Evolutionary conservation across 1,140 invertebrate genomes (phyloP).

Genomic region (Laupala kohalensis): DNA sequence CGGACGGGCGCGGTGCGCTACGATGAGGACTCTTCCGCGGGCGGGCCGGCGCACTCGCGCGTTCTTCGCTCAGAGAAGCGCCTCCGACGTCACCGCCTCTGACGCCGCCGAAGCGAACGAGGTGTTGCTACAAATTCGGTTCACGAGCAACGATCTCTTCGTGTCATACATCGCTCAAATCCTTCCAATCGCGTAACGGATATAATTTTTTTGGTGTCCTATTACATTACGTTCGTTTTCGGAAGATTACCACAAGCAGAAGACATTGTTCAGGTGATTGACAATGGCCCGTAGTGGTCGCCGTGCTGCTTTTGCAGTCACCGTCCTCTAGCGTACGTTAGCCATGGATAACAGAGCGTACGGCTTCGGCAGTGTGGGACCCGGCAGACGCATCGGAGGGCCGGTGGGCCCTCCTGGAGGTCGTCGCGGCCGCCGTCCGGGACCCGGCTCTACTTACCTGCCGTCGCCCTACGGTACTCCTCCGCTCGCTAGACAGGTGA

Average conservation of each 20-base stretch:
- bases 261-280: no score
- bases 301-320: background rate
- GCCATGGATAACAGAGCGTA: background rate
- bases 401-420: background rate
- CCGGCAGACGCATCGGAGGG: background rate
- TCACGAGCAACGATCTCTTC: no score
- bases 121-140: no score
- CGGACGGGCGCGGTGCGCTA: no score
- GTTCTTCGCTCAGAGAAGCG: background rate
- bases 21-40: no score
- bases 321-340: background rate
- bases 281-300: background rate
- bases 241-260: no score
- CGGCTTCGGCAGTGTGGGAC: background rate
- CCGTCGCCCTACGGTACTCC: slow-evolving; percentile 2
- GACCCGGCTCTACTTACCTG: background rate
- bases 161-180: no score
- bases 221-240: no score
- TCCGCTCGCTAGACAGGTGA: slow-evolving; percentile 4
- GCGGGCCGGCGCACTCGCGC: no score
- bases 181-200: no score
- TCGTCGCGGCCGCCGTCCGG: background rate
- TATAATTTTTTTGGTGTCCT: no score
- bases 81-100: no score
- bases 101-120: background rate